phyloP scores from a whole-genome alignment of 2,113 vertebrate species.

The Sula dactylatra region DNA sequence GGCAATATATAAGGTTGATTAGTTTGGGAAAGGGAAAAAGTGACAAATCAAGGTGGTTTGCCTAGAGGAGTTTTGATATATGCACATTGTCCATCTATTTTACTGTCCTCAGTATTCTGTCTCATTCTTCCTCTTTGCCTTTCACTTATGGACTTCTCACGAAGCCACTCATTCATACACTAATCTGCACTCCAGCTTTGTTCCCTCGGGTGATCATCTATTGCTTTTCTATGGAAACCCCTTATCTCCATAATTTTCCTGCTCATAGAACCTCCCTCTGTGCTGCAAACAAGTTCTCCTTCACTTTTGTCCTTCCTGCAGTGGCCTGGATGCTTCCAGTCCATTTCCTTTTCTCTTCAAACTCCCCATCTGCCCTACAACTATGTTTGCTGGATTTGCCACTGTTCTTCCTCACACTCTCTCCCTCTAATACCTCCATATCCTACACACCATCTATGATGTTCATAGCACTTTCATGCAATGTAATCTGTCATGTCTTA shows the following conservation, averaged over 20 bases:
- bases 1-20: not conserved
- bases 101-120: not conserved
- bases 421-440: not conserved
- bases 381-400: too few relatives aligned
- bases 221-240: not conserved
- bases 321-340: too few relatives aligned
- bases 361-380: too few relatives aligned
- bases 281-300: not conserved
- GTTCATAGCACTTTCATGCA: not conserved
- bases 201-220: not conserved
- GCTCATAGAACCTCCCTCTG: not conserved
- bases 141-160: not conserved
- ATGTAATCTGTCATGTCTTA: not conserved
- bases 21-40: not conserved
- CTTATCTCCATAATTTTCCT: not conserved
- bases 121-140: not conserved
- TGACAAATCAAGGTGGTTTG: not conserved
- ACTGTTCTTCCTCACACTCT: not conserved
- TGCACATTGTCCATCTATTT: not conserved
- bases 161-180: not conserved
- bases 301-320: too few relatives aligned
- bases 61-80: not conserved
- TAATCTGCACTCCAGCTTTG: not conserved
- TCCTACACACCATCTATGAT: not conserved
- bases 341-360: too few relatives aligned